Evolutionary conservation across 2,888 invertebrate species (phyloP).

Genomic region (Megastigmus dorsalis): DNA sequence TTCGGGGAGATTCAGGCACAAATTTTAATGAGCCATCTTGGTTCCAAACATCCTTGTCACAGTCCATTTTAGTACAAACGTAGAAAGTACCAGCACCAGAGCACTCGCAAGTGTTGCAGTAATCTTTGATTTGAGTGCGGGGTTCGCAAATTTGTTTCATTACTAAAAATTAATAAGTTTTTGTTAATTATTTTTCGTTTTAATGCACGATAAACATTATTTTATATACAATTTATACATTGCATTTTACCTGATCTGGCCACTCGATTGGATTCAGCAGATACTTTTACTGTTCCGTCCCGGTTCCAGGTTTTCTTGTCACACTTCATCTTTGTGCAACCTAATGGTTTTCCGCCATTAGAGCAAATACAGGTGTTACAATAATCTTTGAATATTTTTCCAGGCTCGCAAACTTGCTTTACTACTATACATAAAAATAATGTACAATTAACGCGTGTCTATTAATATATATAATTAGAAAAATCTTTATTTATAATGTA

Average conservation of each 20-base stretch:
- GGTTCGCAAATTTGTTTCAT: slow-evolving; percentile 17
- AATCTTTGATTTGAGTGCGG: slow-evolving; percentile 72
- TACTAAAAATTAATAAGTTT: background rate
- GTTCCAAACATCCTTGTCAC: slow-evolving; percentile 31
- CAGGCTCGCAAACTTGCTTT: too few relatives aligned
- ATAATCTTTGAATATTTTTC: slow-evolving; percentile 58
- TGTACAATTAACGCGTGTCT: too few relatives aligned
- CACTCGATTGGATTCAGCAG: background rate
- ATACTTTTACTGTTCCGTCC: too few relatives aligned
- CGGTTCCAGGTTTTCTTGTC: too few relatives aligned
- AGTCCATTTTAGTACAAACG: slow-evolving; percentile 73
- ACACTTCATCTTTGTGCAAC: slow-evolving; percentile 56
- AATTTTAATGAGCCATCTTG: background rate
- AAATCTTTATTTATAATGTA: background rate
- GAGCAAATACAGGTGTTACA: slow-evolving; percentile 77
- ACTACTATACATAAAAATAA: background rate
- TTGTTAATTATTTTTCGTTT: too few relatives aligned
- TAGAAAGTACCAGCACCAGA: slow-evolving; percentile 75
- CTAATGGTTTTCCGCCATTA: slow-evolving; percentile 61
- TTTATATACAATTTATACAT: background rate
- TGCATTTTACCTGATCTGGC: background rate
- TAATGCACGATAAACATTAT: background rate
- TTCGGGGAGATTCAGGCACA: background rate
- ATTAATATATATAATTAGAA: too few relatives aligned
- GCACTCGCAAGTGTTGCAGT: slow-evolving; percentile 77